A percentile compares a stretch with the other conserved stretches of the same genome.
phyloP scores from a whole-genome alignment of 1,140 invertebrate genomes.

The Chrysoperla carnea region DNA sequence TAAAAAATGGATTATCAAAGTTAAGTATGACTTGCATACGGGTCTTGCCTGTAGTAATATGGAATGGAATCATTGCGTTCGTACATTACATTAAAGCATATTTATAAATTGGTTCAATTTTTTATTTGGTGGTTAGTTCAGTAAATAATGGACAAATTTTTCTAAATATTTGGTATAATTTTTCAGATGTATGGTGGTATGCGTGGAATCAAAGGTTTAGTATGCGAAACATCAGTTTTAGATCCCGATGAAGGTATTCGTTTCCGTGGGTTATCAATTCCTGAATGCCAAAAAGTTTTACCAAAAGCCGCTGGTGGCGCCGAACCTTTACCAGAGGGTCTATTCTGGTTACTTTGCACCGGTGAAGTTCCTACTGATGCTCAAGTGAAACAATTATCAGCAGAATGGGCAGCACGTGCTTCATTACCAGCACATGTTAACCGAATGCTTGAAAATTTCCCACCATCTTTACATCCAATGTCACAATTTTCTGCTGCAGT shows the following conservation, averaged over 20 bases:
- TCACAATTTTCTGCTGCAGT: conserved; percentile 72
- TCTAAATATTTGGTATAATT: too few relatives aligned
- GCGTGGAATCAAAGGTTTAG: conserved; percentile 75
- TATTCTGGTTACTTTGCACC: conserved; percentile 79
- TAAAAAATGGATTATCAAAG: too few relatives aligned
- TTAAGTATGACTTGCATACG: too few relatives aligned
- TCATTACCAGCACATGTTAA: conserved; percentile 72
- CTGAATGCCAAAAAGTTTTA: conserved; percentile 73
- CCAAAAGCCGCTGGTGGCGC: conserved; percentile 60
- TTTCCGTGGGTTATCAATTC: conserved; percentile 79
- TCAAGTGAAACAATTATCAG: conserved; percentile 55
- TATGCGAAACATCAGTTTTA: conserved; percentile 78
- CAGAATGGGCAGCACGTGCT: conserved; percentile 71
- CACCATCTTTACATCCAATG: conserved; percentile 71
- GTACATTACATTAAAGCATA: too few relatives aligned
- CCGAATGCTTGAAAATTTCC: conserved; percentile 77
- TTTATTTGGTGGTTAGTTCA: too few relatives aligned
- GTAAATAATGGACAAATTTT: too few relatives aligned
- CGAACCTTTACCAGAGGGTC: conserved; percentile 74
- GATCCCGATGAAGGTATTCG: conserved; percentile 81
- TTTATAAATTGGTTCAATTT: too few relatives aligned
- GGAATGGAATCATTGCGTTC: too few relatives aligned
- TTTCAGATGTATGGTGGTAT: conserved; percentile 81
- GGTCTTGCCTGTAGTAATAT: too few relatives aligned
- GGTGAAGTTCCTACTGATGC: conserved; percentile 65